Evolutionary conservation across 1,140 invertebrate genomes (phyloP).

Genomic region (Ceratoteleas bidentatus): DNA sequence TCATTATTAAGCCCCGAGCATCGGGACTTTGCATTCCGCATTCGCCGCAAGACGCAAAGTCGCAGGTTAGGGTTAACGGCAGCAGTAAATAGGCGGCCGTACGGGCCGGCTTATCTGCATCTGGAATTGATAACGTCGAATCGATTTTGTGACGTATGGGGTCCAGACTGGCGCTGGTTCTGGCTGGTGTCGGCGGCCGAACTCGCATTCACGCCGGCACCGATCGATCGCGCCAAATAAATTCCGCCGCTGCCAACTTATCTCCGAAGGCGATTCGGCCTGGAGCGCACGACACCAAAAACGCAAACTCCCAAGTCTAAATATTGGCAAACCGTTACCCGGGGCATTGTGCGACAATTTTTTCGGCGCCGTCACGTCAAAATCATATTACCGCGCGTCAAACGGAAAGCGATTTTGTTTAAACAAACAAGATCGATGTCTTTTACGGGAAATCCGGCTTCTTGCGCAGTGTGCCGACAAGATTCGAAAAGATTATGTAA

Average conservation of each 20-base stretch:
- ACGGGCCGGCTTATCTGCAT: slow-evolving; percentile 72
- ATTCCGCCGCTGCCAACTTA: slow-evolving; percentile 61
- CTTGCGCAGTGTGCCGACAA: not conserved
- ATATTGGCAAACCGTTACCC: slow-evolving; percentile 36
- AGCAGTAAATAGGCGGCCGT: slow-evolving; percentile 64
- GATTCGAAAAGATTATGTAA: too few relatives aligned
- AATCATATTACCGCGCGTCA: slow-evolving; percentile 18
- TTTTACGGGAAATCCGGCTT: slow-evolving; percentile 22
- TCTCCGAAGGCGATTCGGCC: slow-evolving; percentile 53
- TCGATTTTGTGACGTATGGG: slow-evolving; percentile 68
- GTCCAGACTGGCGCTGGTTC: slow-evolving; percentile 42
- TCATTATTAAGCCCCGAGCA: slow-evolving; percentile 40
- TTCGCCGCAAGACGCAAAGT: slow-evolving; percentile 68
- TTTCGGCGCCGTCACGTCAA: slow-evolving; percentile 15
- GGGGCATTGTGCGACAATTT: slow-evolving; percentile 18
- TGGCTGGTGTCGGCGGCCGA: slow-evolving; percentile 50
- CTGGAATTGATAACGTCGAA: slow-evolving; percentile 72
- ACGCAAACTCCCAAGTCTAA: slow-evolving; percentile 29
- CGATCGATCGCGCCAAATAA: slow-evolving; percentile 63
- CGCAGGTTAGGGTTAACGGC: slow-evolving; percentile 63
- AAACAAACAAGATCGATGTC: slow-evolving; percentile 30
- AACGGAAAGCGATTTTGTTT: slow-evolving; percentile 25
- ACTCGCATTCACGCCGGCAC: slow-evolving; percentile 61
- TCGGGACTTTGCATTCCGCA: slow-evolving; percentile 58
- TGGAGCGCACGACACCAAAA: slow-evolving; percentile 14